phyloP scores from a whole-genome alignment of 2,888 invertebrate species.

The Harpalus rubripes region DNA sequence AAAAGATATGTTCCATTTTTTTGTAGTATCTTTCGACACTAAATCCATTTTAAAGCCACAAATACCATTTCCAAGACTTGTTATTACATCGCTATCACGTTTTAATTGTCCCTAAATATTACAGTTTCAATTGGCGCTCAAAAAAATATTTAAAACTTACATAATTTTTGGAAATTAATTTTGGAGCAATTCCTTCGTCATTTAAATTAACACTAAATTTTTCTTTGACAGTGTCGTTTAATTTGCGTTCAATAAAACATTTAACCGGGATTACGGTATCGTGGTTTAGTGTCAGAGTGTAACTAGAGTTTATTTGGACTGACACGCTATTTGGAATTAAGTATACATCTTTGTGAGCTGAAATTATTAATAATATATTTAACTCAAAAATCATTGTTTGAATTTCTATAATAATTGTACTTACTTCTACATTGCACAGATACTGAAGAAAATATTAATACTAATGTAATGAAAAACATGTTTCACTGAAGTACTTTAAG shows the following conservation, averaged over 20 bases:
- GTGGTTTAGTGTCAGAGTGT: conserved; percentile 19
- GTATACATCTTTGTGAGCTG: conserved; percentile 4
- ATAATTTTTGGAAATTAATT: neutral
- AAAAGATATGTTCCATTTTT: conserved; percentile 37
- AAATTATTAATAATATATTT: neutral
- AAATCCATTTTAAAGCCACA: conserved; percentile 59
- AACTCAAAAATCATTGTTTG: too few species aligned
- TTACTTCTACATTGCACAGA: too few species aligned
- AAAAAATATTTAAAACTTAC: neutral
- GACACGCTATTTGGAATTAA: conserved; percentile 7
- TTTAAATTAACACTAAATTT: conserved; percentile 28
- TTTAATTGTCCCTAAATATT: neutral
- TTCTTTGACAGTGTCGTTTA: neutral
- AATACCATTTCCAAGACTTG: conserved; percentile 57
- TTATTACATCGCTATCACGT: conserved; percentile 39
- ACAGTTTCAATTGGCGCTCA: neutral
- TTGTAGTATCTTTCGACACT: neutral
- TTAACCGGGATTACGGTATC: conserved; percentile 13
- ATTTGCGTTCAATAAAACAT: conserved; percentile 23
- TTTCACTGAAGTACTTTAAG: too few species aligned
- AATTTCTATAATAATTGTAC: too few species aligned
- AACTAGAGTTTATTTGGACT: conserved; percentile 31
- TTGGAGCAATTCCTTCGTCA: neutral
- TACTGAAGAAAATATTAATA: too few species aligned
- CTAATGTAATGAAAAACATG: too few species aligned